phyloP scores from a whole-genome alignment of 1,140 invertebrate species.

The Drosophila busckii region DNA sequence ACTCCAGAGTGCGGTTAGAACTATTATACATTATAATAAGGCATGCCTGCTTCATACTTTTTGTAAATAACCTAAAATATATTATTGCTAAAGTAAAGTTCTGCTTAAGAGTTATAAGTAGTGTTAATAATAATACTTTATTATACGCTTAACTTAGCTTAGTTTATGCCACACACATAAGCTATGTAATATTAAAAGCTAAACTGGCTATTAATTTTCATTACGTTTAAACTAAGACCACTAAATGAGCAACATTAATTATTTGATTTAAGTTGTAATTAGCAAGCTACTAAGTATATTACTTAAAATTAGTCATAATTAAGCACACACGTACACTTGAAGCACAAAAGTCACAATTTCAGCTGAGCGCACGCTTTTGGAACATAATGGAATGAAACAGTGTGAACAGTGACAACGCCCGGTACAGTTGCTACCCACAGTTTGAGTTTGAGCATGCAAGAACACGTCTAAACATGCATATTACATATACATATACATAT shows the following conservation, averaged over 20 bases:
- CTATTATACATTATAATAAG: too few relatives aligned
- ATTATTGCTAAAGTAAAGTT: too few relatives aligned
- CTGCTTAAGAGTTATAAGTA: too few relatives aligned
- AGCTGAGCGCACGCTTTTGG: slow-evolving; percentile 42
- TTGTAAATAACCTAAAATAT: too few relatives aligned
- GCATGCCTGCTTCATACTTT: too few relatives aligned
- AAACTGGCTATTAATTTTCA: too few relatives aligned
- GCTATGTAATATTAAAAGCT: neutral
- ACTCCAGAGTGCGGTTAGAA: too few relatives aligned
- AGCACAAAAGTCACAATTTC: slow-evolving; percentile 12
- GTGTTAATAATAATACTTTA: too few relatives aligned
- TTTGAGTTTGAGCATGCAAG: slow-evolving; percentile 37
- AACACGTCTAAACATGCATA: slow-evolving; percentile 5
- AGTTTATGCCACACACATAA: neutral
- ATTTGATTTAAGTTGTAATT: neutral
- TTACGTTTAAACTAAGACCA: too few relatives aligned
- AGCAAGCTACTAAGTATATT: neutral
- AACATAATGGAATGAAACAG: slow-evolving; percentile 53
- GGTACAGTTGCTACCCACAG: slow-evolving; percentile 17
- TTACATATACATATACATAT: slow-evolving; percentile 2
- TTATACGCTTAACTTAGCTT: neutral
- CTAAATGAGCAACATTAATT: neutral
- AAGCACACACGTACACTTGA: too few relatives aligned
- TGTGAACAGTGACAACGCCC: slow-evolving; percentile 18
- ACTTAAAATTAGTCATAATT: too few relatives aligned